Percentiles rank a stretch among this genome's conserved stretches.
Evolutionary conservation across 2,797 vertebrate genomes (phyloP).

Genomic region (Scleropages formosus): DNA sequence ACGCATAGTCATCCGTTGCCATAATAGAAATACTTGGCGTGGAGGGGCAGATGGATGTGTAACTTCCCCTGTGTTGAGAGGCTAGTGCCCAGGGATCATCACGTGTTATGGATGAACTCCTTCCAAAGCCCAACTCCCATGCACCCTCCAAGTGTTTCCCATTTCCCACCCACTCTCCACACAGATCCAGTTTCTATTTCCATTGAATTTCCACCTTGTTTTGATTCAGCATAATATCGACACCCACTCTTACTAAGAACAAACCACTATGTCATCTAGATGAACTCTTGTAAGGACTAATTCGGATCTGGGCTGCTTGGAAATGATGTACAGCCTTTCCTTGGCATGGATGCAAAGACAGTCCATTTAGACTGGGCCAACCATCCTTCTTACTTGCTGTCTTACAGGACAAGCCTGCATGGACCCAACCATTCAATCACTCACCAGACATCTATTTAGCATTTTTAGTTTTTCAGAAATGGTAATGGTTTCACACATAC

Average conservation of each 20-base stretch:
- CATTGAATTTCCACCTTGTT: no score
- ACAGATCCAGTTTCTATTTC: no score
- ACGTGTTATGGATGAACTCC: no score
- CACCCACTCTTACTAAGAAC: no score
- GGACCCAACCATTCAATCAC: neutral
- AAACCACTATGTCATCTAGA: neutral
- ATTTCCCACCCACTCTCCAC: no score
- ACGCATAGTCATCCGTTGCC: no score
- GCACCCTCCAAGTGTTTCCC: no score
- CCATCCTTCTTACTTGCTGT: neutral
- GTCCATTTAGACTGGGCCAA: neutral
- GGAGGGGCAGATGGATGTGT: slow-evolving; percentile 31
- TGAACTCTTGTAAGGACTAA: neutral
- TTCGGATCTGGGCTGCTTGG: neutral
- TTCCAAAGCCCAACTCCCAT: no score
- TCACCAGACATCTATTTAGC: neutral
- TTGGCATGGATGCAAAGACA: neutral
- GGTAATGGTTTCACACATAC: no score
- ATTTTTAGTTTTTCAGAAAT: no score
- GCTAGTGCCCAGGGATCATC: slow-evolving; percentile 33
- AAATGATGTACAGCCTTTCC: neutral
- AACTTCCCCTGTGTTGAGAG: no score
- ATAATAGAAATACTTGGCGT: slow-evolving; percentile 10
- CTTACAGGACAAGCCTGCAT: neutral
- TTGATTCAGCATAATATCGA: no score